A percentile compares a stretch with the other conserved stretches of the same genome.
phyloP scores from a whole-genome alignment of 2,888 invertebrate genomes.

The Acholoe squamosa region DNA sequence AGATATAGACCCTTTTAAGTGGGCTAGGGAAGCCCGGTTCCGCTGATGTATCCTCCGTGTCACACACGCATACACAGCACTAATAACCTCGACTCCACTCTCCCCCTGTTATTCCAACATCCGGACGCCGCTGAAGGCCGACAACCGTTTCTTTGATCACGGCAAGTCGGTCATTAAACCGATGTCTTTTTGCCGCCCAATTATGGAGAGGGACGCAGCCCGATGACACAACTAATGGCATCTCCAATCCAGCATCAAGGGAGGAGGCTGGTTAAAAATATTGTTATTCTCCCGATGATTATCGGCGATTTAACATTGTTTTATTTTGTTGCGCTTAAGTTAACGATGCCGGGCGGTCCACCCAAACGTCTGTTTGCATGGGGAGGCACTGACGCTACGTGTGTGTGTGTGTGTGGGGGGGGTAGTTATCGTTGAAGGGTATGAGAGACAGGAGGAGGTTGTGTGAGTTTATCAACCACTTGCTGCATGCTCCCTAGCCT shows the following conservation, averaged over 20 bases:
- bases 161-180: conserved; percentile 44
- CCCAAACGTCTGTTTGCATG: neutral
- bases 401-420: too few species aligned
- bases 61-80: too few species aligned
- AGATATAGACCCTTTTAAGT: too few species aligned
- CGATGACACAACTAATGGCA: conserved; percentile 49
- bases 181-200: conserved; percentile 37
- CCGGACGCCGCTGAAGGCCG: neutral
- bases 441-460: neutral
- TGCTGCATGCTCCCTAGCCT: neutral
- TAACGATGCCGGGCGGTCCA: conserved; percentile 15
- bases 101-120: neutral
- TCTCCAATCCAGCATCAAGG: conserved; percentile 39
- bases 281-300: conserved; percentile 29
- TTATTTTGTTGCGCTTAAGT: conserved; percentile 33
- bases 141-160: neutral
- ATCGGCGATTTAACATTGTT: conserved; percentile 22
- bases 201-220: conserved; percentile 34
- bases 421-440: neutral
- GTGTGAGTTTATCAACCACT: neutral
- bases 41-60: too few species aligned
- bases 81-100: too few species aligned
- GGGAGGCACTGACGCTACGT: neutral
- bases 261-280: conserved; percentile 14
- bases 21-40: too few species aligned